Evolutionary conservation across 1,140 invertebrate species (phyloP).

Genomic region (Triops longicaudatus): DNA sequence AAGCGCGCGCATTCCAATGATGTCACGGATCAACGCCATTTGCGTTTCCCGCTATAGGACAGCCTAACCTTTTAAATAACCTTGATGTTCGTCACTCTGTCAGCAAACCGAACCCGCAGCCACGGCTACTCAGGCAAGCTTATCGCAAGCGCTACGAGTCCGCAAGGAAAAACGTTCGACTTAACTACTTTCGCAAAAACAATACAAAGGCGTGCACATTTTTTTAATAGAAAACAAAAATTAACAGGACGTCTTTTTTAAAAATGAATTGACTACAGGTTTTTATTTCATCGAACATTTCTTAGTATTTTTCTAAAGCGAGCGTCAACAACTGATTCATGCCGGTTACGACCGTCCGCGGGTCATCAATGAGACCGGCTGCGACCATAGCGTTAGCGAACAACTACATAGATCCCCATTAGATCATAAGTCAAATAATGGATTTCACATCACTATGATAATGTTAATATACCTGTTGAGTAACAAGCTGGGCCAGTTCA

Average conservation of each 20-base stretch:
- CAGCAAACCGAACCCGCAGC: too few relatives aligned
- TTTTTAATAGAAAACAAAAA: too few relatives aligned
- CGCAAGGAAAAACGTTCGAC: too few relatives aligned
- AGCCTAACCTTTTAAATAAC: too few relatives aligned
- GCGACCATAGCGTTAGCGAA: constrained; percentile 91
- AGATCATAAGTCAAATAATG: constrained; percentile 27
- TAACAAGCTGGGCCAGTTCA: constrained; percentile 70
- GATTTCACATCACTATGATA: constrained; percentile 23
- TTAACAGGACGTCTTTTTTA: background rate
- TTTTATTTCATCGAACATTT: constrained; percentile 15
- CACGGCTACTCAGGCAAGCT: too few relatives aligned
- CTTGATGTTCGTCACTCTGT: too few relatives aligned
- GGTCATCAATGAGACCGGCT: constrained; percentile 89
- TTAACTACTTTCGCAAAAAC: too few relatives aligned
- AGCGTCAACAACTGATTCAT: constrained; percentile 79
- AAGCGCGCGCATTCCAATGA: too few relatives aligned
- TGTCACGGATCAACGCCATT: too few relatives aligned
- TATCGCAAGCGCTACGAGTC: too few relatives aligned
- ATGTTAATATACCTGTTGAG: constrained; percentile 61
- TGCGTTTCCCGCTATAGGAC: too few relatives aligned
- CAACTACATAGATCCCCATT: constrained; percentile 50
- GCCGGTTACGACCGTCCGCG: constrained; percentile 66
- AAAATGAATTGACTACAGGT: background rate
- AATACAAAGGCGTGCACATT: too few relatives aligned
- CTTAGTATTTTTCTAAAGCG: constrained; percentile 70